Evolutionary conservation across 2,888 invertebrate species (phyloP).

Genomic region (Imbricaverruca yamaguchii): DNA sequence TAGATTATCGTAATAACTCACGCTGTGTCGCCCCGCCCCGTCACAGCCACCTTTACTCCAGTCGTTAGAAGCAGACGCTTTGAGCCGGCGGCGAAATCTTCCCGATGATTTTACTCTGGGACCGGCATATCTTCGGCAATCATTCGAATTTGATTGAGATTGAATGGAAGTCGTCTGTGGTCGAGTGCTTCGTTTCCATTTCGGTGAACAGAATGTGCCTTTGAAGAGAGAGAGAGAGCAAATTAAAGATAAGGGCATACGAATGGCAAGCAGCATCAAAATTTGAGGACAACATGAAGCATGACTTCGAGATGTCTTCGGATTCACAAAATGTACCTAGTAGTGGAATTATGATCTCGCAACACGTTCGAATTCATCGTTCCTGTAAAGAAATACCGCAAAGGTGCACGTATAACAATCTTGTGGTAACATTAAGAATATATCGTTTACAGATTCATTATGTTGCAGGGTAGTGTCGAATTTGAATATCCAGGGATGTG

Average conservation of each 20-base stretch:
- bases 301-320: background rate
- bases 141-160: background rate
- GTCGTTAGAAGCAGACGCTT: background rate
- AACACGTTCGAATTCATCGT: background rate
- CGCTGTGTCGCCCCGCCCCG: background rate
- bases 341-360: background rate
- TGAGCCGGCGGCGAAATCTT: too few relatives aligned
- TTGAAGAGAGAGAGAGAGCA: background rate
- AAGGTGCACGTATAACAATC: background rate
- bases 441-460: too few relatives aligned
- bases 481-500: too few relatives aligned
- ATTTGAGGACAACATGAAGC: background rate
- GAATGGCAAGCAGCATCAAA: too few relatives aligned
- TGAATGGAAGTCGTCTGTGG: background rate
- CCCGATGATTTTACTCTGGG: background rate
- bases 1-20: background rate
- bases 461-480: too few relatives aligned
- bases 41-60: background rate
- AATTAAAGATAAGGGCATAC: too few relatives aligned
- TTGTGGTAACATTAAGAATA: too few relatives aligned
- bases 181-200: background rate
- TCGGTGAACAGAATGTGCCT: background rate
- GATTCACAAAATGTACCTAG: background rate
- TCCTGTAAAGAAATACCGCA: background rate
- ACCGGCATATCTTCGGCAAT: background rate